These are phyloP conservation scores for Plectropomus leopardus DNA, from an alignment of 2,113 vertebrate species.

Conservation along the genomic window DNA sequence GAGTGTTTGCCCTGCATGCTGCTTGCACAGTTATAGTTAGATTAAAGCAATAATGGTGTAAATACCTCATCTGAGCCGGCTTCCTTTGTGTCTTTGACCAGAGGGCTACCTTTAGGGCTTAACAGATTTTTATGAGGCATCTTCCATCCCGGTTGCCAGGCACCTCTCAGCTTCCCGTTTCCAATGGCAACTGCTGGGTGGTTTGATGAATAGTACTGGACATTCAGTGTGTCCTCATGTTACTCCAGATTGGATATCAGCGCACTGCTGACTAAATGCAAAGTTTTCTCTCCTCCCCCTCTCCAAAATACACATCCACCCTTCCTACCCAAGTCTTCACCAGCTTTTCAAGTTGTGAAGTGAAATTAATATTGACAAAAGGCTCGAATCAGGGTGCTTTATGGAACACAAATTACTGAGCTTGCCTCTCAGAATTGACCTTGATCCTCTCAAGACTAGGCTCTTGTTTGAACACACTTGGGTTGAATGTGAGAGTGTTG, in stretches of 20 bases:
- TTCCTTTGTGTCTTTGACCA: constrained; percentile 54
- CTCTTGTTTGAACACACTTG: constrained; percentile 32
- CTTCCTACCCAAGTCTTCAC: constrained; percentile 19
- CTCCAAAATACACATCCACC: constrained; percentile 24
- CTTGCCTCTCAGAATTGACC: constrained; percentile 37
- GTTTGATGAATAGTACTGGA: constrained; percentile 82
- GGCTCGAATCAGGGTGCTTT: constrained; percentile 53
- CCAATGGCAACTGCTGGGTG: constrained; percentile 83
- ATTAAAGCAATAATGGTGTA: constrained; percentile 37
- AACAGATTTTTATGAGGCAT: constrained; percentile 76
- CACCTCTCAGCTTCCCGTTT: constrained; percentile 84
- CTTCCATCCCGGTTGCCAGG: constrained; percentile 80
- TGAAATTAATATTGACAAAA: constrained; percentile 65
- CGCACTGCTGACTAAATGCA: constrained; percentile 68
- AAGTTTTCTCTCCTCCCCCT: constrained; percentile 65
- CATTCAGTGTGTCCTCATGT: constrained; percentile 74
- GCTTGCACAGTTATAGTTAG: constrained; percentile 1
- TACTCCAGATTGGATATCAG: constrained; percentile 69
- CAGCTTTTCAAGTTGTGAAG: constrained; percentile 60
- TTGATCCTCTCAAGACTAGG: constrained; percentile 38
- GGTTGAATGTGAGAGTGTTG: constrained; percentile 11
- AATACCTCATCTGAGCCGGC: constrained; percentile 36
- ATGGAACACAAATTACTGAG: constrained; percentile 39
- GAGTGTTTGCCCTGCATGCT: constrained; percentile 28
- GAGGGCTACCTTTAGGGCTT: constrained; percentile 67